These are phyloP conservation scores for Drosophila parabipectinata DNA, from an alignment of 1,140 invertebrate genomes.

Conservation along the genomic window DNA sequence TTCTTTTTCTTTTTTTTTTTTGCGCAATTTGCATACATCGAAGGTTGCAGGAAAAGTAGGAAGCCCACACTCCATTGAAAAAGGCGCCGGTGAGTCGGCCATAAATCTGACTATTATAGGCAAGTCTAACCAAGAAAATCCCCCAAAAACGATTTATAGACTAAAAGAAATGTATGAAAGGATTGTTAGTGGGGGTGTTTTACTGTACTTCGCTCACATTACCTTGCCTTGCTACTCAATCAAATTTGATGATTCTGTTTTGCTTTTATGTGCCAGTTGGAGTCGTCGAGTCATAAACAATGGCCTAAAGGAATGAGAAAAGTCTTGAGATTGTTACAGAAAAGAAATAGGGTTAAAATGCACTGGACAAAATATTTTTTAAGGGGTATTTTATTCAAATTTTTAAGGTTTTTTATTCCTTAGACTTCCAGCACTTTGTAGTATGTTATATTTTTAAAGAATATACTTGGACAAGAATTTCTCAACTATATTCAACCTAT, in stretches of 20 bases:
- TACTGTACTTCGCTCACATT: conserved; percentile 5
- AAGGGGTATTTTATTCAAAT: no score
- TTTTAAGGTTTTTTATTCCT: no score
- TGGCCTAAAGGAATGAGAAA: conserved; percentile 16
- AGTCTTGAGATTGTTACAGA: conserved; percentile 16
- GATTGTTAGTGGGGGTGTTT: background rate
- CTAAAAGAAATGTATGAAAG: background rate
- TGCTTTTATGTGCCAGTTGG: conserved; percentile 40
- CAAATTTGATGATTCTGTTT: conserved; percentile 51
- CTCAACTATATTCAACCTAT: background rate
- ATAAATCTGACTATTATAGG: conserved; percentile 42
- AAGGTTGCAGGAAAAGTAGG: conserved; percentile 20
- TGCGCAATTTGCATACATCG: conserved; percentile 34
- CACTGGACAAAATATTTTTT: background rate
- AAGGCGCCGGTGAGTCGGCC: conserved; percentile 39
- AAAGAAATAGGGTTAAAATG: conserved; percentile 6
- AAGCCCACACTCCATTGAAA: conserved; percentile 23
- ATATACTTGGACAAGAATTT: no score
- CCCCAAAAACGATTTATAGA: background rate
- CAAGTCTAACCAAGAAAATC: background rate
- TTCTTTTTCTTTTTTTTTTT: conserved; percentile 5
- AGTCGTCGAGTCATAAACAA: conserved; percentile 38
- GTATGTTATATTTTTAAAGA: no score
- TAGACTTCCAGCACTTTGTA: no score
- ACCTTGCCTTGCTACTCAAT: conserved; percentile 32